phyloP scores from a whole-genome alignment of 1,140 invertebrate species.

The Macrosteles quadrilineatus region DNA sequence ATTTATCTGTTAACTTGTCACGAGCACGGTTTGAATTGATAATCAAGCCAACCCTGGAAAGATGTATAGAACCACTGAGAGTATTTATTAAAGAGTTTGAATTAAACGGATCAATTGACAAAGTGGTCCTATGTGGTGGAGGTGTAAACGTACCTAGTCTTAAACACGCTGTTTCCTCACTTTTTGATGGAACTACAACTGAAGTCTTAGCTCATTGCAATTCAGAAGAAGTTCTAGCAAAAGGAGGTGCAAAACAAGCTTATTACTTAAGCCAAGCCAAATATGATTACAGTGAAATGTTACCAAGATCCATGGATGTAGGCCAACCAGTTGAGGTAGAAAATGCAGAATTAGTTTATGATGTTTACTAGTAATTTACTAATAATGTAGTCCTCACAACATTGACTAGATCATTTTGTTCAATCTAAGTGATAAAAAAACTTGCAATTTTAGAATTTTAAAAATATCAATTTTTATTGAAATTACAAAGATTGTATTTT shows the following conservation, averaged over 20 bases:
- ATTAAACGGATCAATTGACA: background rate
- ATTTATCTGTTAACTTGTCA: background rate
- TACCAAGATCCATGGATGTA: background rate
- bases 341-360: too few species aligned
- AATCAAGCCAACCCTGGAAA: background rate
- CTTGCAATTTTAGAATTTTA: too few species aligned
- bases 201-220: background rate
- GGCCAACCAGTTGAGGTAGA: too few species aligned
- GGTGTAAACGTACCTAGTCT: background rate
- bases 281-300: background rate
- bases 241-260: background rate
- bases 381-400: too few species aligned
- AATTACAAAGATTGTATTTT: too few species aligned
- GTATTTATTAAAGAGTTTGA: background rate
- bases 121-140: conserved; percentile 15
- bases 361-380: too few species aligned
- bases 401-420: too few species aligned
- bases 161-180: background rate
- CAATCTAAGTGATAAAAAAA: too few species aligned
- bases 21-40: background rate
- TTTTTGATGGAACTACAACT: background rate
- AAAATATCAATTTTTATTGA: too few species aligned
- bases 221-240: conserved; percentile 25
- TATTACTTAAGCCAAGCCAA: conserved; percentile 9
- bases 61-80: background rate